phyloP scores from a whole-genome alignment of 2,888 invertebrate genomes.

The Lasioglossum zephyrum region DNA sequence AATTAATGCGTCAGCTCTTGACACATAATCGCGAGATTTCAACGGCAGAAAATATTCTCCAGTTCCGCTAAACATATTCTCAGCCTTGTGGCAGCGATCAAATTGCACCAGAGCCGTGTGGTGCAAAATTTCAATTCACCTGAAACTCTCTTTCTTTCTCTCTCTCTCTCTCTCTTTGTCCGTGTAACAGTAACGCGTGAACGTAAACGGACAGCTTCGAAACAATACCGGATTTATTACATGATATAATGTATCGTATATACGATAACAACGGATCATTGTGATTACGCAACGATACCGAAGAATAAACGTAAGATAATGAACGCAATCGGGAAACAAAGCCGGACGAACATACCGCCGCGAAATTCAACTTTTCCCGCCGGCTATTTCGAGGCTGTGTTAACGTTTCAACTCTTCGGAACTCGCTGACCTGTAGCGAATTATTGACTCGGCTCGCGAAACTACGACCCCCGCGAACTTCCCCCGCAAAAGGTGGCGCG shows the following conservation, averaged over 20 bases:
- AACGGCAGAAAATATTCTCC: too few species aligned
- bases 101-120: not conserved
- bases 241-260: not conserved
- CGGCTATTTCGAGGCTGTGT: not conserved
- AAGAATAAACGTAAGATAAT: conserved; percentile 32
- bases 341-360: not conserved
- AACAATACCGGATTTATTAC: conserved; percentile 40
- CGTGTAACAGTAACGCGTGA: not conserved
- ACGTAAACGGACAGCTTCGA: not conserved
- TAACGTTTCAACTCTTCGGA: conserved; percentile 1
- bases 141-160: conserved; percentile 18
- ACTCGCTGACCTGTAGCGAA: conserved; percentile 21
- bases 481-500: conserved; percentile 48
- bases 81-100: not conserved
- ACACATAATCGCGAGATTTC: not conserved
- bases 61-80: not conserved
- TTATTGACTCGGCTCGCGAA: conserved; percentile 33
- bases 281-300: conserved; percentile 16
- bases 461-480: conserved; percentile 47
- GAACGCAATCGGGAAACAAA: conserved; percentile 5
- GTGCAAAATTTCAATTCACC: conserved; percentile 13
- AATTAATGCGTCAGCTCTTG: not conserved
- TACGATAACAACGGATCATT: conserved; percentile 13
- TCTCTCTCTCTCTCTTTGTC: not conserved
- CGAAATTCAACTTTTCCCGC: conserved; percentile 18